These are phyloP conservation scores for Ophion ellenae DNA, from an alignment of 2,888 invertebrate species.

Conservation along the genomic window DNA sequence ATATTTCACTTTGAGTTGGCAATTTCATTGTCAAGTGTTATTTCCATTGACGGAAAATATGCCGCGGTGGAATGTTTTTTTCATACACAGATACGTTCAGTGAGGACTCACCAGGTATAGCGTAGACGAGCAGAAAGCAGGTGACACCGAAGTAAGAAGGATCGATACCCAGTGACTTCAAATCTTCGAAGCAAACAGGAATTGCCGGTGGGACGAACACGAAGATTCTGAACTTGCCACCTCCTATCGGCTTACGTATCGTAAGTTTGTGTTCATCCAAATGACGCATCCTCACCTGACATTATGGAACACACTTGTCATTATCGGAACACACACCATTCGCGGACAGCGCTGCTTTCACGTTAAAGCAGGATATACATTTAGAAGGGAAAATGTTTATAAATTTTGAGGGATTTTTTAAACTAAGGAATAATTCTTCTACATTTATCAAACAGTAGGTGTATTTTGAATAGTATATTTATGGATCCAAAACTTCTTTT, in stretches of 20 bases:
- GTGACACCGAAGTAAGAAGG: conserved; percentile 88
- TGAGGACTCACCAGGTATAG: conserved; percentile 87
- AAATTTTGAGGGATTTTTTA: too few species aligned
- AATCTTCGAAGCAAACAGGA: conserved; percentile 88
- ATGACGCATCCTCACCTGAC: conserved; percentile 74
- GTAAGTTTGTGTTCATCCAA: conserved; percentile 72
- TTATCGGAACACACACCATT: neutral
- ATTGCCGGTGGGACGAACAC: conserved; percentile 79
- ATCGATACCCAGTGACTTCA: conserved; percentile 85
- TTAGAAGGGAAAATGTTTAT: too few species aligned
- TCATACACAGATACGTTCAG: neutral
- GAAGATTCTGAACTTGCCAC: conserved; percentile 41
- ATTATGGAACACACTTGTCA: neutral
- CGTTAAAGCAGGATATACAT: too few species aligned
- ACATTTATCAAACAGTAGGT: too few species aligned
- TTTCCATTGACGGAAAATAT: neutral
- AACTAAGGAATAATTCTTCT: too few species aligned
- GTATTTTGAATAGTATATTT: too few species aligned
- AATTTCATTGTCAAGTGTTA: neutral
- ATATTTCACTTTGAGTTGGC: neutral
- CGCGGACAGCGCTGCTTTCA: neutral
- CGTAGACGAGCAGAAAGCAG: conserved; percentile 91
- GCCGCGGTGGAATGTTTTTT: neutral
- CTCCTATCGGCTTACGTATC: conserved; percentile 63
- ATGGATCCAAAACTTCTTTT: too few species aligned